Base-by-base conservation (phyloP, 1,140 invertebrate genomes). In the Araneus ventricosus region DNA sequence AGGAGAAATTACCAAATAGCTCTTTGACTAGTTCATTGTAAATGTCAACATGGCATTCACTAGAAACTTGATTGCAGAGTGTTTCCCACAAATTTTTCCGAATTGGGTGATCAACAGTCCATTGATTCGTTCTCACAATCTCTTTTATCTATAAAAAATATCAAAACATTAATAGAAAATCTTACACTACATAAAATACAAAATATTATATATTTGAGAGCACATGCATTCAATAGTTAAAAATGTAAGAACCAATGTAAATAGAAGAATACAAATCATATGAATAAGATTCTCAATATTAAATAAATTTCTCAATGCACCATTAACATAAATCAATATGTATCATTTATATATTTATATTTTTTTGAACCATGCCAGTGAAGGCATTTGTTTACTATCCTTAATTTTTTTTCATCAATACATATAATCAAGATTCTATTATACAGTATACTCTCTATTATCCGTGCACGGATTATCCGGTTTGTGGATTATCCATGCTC, bases 21-120 rank as follows among this genome's bases (percentile, higher is more conserved):
- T 98, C 97, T 95, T 97, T 97, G 92, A 98, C 98, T 96, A 98
- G 98, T 95, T 98, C 98, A 98, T 98, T 98, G 95, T 98, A 99
- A 95, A 98, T 98, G 93, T 97, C 97, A 70, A 95, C 95, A 94
- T 97, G 97, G 96, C 97, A 97, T 84, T 96, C 97, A 94, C 97
- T 97, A 90, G 97, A 97, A 94, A 97, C 97, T 95, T 98, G 97
- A 95, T 98, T 96, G 95, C 97, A 98, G 59, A 98, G 96, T 6
- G 96, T 96, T n/a, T 97, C 97, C 98, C 98, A 98, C 84, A 98
- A 96, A 93, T 98, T 96, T 90, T 97, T 96, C 94, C 98, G 96
- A 82, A 98, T 97, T 45, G 95, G 94, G 94, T 95, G 95, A 57
- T 94, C 94, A 10, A 95, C 79, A 57, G 94, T 93, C 95, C 95